Evolutionary conservation across 2,797 vertebrate species (phyloP).

Genomic region (Oreochromis mossambicus): DNA sequence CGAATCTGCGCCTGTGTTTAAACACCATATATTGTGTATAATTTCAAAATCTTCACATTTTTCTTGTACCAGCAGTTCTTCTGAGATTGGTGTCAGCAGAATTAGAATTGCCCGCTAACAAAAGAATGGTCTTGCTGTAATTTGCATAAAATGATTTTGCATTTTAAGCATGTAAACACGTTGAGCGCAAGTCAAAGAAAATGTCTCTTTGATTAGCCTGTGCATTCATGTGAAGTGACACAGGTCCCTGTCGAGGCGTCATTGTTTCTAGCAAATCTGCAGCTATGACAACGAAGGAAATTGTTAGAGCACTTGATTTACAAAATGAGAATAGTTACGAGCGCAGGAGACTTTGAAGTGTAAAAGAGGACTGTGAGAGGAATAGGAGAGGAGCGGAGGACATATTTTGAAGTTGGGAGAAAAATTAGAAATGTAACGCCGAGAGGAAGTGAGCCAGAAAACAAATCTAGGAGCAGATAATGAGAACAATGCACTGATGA

Average conservation of each 20-base stretch:
- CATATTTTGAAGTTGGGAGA: background rate
- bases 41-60: background rate
- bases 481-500: conserved; percentile 13
- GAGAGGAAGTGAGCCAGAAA: background rate
- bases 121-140: background rate
- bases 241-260: background rate
- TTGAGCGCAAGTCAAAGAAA: background rate
- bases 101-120: background rate
- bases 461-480: conserved; percentile 1
- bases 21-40: background rate
- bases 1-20: background rate
- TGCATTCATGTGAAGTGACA: background rate
- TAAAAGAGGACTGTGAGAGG: background rate
- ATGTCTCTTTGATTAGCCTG: background rate
- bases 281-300: background rate
- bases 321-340: conserved; percentile 32
- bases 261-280: conserved; percentile 4
- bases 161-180: background rate
- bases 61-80: background rate
- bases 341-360: conserved; percentile 37
- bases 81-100: background rate
- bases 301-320: conserved; percentile 30
- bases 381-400: background rate
- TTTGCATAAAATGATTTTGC: background rate
- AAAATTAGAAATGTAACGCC: conserved; percentile 17